Percentiles rank a stretch among this genome's conserved stretches.
phyloP scores from a whole-genome alignment of 2,888 invertebrate genomes.

The Parthenolecanium corni region DNA sequence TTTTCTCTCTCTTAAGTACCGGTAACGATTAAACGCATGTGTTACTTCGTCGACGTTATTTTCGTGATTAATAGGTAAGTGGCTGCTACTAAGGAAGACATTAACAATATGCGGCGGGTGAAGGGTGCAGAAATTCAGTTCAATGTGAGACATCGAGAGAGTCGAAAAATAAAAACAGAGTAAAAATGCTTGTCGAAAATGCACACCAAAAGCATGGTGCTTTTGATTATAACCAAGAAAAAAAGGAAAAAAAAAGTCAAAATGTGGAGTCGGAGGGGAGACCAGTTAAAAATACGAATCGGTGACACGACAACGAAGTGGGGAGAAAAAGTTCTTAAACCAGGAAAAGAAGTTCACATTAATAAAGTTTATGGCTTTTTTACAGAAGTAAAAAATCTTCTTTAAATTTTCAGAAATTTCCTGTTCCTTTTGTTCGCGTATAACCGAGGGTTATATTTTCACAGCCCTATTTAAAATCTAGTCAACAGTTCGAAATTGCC shows the following conservation, averaged over 20 bases:
- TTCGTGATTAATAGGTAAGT: constrained; percentile 23
- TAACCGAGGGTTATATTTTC: constrained; percentile 22
- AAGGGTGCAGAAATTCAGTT: too few relatives aligned
- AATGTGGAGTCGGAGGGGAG: background rate
- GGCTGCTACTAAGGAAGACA: constrained; percentile 18
- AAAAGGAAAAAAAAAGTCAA: background rate
- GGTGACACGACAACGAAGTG: constrained; percentile 16
- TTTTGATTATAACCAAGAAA: background rate
- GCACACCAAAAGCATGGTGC: background rate
- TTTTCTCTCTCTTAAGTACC: too few relatives aligned
- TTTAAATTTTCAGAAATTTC: constrained; percentile 29
- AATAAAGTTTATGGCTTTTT: constrained; percentile 29
- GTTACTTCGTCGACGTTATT: constrained; percentile 19
- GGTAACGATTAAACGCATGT: constrained; percentile 27
- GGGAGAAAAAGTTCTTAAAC: constrained; percentile 25
- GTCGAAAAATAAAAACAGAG: constrained; percentile 16
- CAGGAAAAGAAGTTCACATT: constrained; percentile 28
- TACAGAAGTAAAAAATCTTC: constrained; percentile 29
- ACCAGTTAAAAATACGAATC: constrained; percentile 25
- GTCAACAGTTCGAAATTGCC: constrained; percentile 6
- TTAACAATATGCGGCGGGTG: constrained; percentile 1
- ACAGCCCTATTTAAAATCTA: constrained; percentile 12
- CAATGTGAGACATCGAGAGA: too few relatives aligned
- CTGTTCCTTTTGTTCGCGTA: constrained; percentile 25
- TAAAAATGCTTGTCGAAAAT: constrained; percentile 1